Base-by-base conservation (phyloP, 2,888 invertebrate genomes). In the Ptychoptera albimana region DNA sequence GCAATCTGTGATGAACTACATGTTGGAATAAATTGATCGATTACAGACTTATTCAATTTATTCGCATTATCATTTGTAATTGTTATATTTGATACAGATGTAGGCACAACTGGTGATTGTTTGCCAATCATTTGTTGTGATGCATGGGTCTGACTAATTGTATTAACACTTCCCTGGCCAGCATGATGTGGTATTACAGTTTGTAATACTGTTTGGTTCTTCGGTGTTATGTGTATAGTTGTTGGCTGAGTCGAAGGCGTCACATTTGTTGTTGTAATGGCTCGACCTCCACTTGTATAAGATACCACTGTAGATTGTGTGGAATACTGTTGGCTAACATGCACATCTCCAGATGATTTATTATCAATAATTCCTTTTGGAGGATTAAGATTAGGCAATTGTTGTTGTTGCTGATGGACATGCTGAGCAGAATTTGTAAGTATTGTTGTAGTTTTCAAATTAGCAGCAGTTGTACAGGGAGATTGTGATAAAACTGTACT, bases 401-500 rank as follows among this genome's bases (percentile, higher is more conserved):
- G 32, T 8, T 32, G 32, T 3, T 32, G 32, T 8, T 32, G 32
- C 4, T 9, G 32, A 32, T 32, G 14, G n/a, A 35, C n/a, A 36
- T 36, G 11, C 8, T 36, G 36, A 9, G 57, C 44, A 59, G 58
- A 13, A 57, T 52, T 5, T 58, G 54, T 46, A 57, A 50, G 6
- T 58, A 55, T 53, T 58, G 55, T 49, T 60, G 60, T 44, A 23
- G 3, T 23, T 23, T 23, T 23, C 23, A 23, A 23, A 23, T 23
- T 23, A 23, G 4, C n/a, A 7, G 32, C 32, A n/a, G n/a, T n/a
- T 32, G 60, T 62, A 13, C 58, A 49, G 48, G 59, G 61, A 2
- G 66, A 54, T 49, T 65, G 65, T 42, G 64, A 63, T 35, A 65
- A 50, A 44, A 61, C 52, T 31, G 64, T 59, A 46, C 69, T 72